These are phyloP conservation scores for Xenentodon cancila DNA, from an alignment of 2,797 vertebrate genomes.

Conservation along the genomic window DNA sequence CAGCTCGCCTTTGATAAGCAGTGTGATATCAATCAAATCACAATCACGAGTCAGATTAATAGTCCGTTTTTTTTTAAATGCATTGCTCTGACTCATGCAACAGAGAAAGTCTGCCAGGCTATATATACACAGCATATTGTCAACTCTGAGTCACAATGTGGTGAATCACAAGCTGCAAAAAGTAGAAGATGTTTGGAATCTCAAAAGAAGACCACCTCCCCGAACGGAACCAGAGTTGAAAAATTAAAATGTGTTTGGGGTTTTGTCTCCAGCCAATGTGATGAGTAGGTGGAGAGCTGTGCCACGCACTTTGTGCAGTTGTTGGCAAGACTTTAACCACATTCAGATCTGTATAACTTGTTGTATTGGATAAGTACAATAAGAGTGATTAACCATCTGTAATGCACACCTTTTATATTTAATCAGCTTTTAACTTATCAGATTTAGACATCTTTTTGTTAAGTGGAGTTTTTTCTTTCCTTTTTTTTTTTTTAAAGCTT, in stretches of 20 bases:
- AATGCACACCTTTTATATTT: too few relatives aligned
- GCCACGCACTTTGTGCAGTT: neutral
- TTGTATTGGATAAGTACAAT: too few relatives aligned
- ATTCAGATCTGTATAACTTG: too few relatives aligned
- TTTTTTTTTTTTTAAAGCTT: too few relatives aligned
- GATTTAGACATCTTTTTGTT: neutral
- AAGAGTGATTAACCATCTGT: too few relatives aligned
- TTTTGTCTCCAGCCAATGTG: too few relatives aligned
- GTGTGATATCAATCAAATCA: constrained; percentile 1
- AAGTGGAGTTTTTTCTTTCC: too few relatives aligned
- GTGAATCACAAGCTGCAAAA: constrained; percentile 34
- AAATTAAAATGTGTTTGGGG: neutral
- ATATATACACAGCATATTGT: constrained; percentile 11
- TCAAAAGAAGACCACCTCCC: too few relatives aligned
- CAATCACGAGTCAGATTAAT: constrained; percentile 15
- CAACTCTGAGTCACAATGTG: constrained; percentile 47
- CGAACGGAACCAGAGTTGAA: constrained; percentile 9
- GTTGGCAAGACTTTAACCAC: neutral
- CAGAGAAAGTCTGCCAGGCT: constrained; percentile 41
- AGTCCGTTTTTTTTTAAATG: constrained; percentile 19
- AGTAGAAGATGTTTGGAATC: too few relatives aligned
- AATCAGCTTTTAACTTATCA: neutral
- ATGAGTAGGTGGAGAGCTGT: neutral
- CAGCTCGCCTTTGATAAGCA: neutral
- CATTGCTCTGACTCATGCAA: constrained; percentile 45